Base-by-base conservation (phyloP, 1,140 invertebrate species). In the Drosophila yakuba region DNA sequence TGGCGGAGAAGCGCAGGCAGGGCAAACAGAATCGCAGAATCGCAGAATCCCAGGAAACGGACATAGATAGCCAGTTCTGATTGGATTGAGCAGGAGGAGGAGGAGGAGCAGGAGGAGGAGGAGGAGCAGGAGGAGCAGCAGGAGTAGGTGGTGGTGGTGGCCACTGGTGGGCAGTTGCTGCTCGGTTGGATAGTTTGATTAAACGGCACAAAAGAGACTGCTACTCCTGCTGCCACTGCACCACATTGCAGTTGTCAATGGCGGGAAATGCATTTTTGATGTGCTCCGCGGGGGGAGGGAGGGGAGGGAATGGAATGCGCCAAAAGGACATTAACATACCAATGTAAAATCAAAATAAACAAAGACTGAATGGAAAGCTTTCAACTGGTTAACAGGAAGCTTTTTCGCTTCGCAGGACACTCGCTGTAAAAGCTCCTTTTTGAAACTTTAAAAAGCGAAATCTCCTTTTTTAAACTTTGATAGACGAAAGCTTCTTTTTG, bases 251-350 rank as follows among this genome's bases (percentile, higher is more conserved):
- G 58, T 52, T 44, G 56, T 41, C 59, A 50, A 39, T 74, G 58
- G 15, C 17, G 23, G 38, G 20, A 67, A 76, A 75, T 76, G 72
- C 74, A 76, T 76, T 67, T 76, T 76, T 76, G 8, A 76, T 76
- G 45, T 45, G 66, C 66, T 68, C 12, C 20, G 8, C 4, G 17
- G 15, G 12, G 4, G 6, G 17, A 20, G 8, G 8, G 12, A 54
- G 28, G 7, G 7, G 1, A 32, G 7, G n/a, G n/a, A n/a, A n/a
- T n/a, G n/a, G n/a, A n/a, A n/a, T 32, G 32, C 11, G 6, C 25
- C 25, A 14, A 35, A 17, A 25, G 41, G 39, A 28, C 7, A 62
- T 45, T 62, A 20, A 15, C 36, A 50, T 50, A 28, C n/a, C 17
- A 20, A 4, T 48, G 47, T 50, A n/a, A 32, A 32, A 3, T 5